These are phyloP conservation scores for Rhagoletis pomonella DNA, from an alignment of 1,140 invertebrate species.

Conservation along the genomic window DNA sequence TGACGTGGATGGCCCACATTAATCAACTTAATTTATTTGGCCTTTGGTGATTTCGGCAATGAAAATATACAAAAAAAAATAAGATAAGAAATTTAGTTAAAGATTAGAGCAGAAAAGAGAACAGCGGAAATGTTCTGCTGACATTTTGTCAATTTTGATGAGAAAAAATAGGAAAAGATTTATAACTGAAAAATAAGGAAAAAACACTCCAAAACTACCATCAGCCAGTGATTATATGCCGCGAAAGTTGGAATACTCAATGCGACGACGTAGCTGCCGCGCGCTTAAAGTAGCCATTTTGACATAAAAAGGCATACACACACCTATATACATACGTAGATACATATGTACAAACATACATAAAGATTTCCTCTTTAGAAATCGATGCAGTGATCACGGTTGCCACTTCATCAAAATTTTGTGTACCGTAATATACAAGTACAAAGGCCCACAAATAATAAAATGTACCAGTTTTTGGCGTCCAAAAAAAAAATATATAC, in stretches of 20 bases:
- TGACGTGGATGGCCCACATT: slow-evolving; percentile 23
- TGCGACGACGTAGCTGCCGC: no score
- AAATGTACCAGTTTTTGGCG: no score
- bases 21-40: slow-evolving; percentile 23
- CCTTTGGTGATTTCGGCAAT: background rate
- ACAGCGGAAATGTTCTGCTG: background rate
- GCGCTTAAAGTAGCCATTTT: no score
- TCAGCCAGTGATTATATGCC: background rate
- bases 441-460: no score
- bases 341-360: no score
- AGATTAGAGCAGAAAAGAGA: background rate
- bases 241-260: background rate
- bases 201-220: background rate
- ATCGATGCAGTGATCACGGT: no score
- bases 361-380: no score
- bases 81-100: background rate
- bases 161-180: background rate
- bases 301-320: no score
- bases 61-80: background rate
- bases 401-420: no score
- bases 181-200: background rate
- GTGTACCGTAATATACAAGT: no score
- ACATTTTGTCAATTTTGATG: background rate
- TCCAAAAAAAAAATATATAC: no score
- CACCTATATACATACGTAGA: no score